Evolutionary conservation across 2,888 invertebrate species (phyloP).

Genomic region (Zygogramma bicolorata): DNA sequence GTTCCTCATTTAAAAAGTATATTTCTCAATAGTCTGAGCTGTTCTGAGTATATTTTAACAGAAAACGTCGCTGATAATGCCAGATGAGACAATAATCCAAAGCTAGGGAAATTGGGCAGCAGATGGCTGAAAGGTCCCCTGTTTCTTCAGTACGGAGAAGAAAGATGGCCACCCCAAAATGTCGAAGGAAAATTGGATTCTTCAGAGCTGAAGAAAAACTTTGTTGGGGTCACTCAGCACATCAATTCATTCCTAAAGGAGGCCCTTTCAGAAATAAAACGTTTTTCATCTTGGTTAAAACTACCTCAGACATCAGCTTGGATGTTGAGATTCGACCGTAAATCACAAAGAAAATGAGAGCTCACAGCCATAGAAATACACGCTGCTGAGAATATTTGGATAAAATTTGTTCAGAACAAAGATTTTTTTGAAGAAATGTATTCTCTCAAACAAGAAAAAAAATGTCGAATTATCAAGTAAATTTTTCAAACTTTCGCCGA

Average conservation of each 20-base stretch:
- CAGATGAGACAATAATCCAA: too few relatives aligned
- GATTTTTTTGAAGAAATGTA: not conserved
- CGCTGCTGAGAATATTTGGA: not conserved
- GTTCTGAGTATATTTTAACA: too few relatives aligned
- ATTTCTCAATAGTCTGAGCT: too few relatives aligned
- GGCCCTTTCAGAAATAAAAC: too few relatives aligned
- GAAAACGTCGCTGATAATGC: too few relatives aligned
- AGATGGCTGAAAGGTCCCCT: not conserved
- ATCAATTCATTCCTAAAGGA: not conserved
- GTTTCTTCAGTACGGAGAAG: not conserved
- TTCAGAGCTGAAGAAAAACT: not conserved
- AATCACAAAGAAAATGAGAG: not conserved
- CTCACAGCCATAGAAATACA: not conserved
- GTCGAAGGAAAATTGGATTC: not conserved
- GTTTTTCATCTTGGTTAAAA: too few relatives aligned
- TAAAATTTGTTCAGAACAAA: not conserved
- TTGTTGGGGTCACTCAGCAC: not conserved
- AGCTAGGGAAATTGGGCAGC: too few relatives aligned
- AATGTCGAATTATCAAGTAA: not conserved
- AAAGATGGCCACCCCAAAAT: too few relatives aligned
- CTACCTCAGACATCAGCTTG: not conserved
- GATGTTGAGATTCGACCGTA: not conserved
- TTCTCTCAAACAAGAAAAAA: not conserved
- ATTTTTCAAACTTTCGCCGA: not conserved
- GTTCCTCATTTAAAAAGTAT: too few relatives aligned